phyloP scores from a whole-genome alignment of 2,888 invertebrate genomes.

The Hesperia comma region DNA sequence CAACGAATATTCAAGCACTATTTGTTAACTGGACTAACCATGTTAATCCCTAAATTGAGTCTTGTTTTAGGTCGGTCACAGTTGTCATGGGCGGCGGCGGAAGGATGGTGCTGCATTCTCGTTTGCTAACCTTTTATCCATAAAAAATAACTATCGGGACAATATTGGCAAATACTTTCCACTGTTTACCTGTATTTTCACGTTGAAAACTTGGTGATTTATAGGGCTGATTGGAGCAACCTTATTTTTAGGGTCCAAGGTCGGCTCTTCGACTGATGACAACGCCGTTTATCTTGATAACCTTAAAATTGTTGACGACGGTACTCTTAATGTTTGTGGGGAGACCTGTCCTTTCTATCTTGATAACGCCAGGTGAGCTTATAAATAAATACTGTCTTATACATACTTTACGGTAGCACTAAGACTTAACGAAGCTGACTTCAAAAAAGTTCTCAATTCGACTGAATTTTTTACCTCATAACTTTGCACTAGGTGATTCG shows the following conservation, averaged over 20 bases:
- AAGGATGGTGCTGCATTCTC: too few species aligned
- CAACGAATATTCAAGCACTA: too few species aligned
- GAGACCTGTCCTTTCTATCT: constrained; percentile 26
- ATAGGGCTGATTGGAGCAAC: constrained; percentile 28
- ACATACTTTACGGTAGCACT: neutral
- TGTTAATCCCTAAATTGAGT: too few species aligned
- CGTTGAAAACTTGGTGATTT: constrained; percentile 36
- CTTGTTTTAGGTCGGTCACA: too few species aligned
- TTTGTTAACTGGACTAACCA: too few species aligned
- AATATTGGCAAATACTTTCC: neutral
- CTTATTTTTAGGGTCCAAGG: constrained; percentile 27
- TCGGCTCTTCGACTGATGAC: constrained; percentile 17
- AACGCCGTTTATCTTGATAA: constrained; percentile 36
- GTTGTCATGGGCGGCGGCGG: too few species aligned
- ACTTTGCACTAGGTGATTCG: too few species aligned
- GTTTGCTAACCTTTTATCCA: too few species aligned
- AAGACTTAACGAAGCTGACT: neutral
- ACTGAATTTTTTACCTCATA: too few species aligned
- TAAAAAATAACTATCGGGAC: too few species aligned
- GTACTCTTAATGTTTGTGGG: constrained; percentile 32
- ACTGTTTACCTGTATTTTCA: constrained; percentile 7
- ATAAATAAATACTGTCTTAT: constrained; percentile 18
- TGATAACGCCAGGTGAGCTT: constrained; percentile 21
- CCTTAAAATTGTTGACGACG: constrained; percentile 36
- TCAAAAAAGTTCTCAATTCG: too few species aligned